Evolutionary conservation across 2,888 invertebrate genomes (phyloP).

Genomic region (Trilocha varians): DNA sequence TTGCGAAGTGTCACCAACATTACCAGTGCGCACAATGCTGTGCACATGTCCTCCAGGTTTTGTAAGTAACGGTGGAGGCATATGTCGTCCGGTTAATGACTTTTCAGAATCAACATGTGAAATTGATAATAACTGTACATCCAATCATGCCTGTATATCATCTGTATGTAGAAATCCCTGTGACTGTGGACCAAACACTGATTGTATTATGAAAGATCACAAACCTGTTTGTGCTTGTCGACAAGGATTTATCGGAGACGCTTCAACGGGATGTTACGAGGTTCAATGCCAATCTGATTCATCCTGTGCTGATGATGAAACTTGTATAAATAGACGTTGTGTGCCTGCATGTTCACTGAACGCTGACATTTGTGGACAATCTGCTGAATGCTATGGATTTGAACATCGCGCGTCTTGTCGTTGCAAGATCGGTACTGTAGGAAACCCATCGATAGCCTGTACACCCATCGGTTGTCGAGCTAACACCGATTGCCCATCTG

Average conservation of each 20-base stretch:
- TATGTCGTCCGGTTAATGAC: constrained; percentile 82
- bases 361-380: constrained; percentile 80
- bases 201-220: constrained; percentile 88
- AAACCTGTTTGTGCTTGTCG: constrained; percentile 90
- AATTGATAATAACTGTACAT: constrained; percentile 83
- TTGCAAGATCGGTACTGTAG: constrained; percentile 85
- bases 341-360: constrained; percentile 84
- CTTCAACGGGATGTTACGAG: constrained; percentile 84
- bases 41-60: constrained; percentile 93
- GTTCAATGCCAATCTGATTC: constrained; percentile 81
- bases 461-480: constrained; percentile 85
- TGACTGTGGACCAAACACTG: constrained; percentile 87
- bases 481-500: constrained; percentile 85
- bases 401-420: constrained; percentile 88
- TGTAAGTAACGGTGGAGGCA: constrained; percentile 87
- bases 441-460: constrained; percentile 86
- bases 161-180: constrained; percentile 89
- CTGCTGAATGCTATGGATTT: constrained; percentile 85
- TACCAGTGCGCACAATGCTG: constrained; percentile 90
- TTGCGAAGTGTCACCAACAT: constrained; percentile 85
- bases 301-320: constrained; percentile 87
- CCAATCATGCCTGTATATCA: constrained; percentile 84
- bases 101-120: constrained; percentile 78
- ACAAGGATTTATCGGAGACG: constrained; percentile 88
- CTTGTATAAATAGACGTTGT: constrained; percentile 88